These are phyloP conservation scores for Bombyx huttoni DNA, from an alignment of 2,888 invertebrate species.

Conservation along the genomic window DNA sequence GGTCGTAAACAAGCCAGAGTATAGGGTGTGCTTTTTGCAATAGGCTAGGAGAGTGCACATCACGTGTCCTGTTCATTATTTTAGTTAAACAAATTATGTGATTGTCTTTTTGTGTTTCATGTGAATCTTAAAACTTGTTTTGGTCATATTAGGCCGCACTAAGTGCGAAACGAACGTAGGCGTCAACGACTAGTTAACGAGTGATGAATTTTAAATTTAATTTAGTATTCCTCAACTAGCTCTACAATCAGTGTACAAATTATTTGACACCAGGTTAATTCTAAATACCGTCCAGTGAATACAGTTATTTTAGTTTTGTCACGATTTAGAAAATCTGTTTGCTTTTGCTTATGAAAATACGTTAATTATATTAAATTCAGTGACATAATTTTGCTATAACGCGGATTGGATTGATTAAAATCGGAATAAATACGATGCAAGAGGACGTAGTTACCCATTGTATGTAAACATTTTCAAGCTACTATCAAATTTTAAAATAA, in stretches of 20 bases:
- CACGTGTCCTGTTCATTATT: not conserved
- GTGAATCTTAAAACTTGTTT: slow-evolving; percentile 34
- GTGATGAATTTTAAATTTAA: slow-evolving; percentile 28
- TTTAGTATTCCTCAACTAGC: slow-evolving; percentile 31
- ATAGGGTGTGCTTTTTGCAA: not conserved
- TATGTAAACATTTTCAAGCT: not conserved
- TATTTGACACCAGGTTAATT: slow-evolving; percentile 45
- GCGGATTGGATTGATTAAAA: not conserved
- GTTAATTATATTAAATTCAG: not conserved
- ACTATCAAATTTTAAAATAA: not conserved
- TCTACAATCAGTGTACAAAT: slow-evolving; percentile 25
- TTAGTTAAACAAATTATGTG: slow-evolving; percentile 40
- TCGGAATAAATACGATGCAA: not conserved
- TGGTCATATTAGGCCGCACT: slow-evolving; percentile 47
- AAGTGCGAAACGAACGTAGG: slow-evolving; percentile 54
- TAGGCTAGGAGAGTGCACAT: not conserved
- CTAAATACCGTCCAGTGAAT: slow-evolving; percentile 66
- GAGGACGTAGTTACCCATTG: not conserved
- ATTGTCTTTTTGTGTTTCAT: slow-evolving; percentile 48
- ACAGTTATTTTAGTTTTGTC: slow-evolving; percentile 21
- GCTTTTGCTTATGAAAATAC: slow-evolving; percentile 4
- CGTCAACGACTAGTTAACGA: slow-evolving; percentile 48
- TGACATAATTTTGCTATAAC: not conserved
- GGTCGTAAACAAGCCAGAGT: not conserved
- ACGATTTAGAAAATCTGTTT: slow-evolving; percentile 8